Conservation (phyloP, 2,888 invertebrate species). For the Melipona bicolor region DNA sequence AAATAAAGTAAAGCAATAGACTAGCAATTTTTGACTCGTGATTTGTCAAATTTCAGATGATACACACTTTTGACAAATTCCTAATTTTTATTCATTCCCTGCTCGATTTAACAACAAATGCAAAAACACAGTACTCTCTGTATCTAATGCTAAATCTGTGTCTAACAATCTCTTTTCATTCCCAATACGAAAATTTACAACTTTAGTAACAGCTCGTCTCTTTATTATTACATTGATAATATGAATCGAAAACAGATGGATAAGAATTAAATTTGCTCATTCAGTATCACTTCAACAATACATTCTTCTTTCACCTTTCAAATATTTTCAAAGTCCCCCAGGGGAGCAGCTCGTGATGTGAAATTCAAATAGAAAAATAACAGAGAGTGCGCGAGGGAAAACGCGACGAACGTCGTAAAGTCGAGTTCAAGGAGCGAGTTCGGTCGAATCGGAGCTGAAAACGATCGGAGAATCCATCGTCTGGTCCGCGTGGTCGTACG, state of each 20-base stretch:
- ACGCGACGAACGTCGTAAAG: not conserved
- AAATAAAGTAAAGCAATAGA: not conserved
- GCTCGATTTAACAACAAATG: not conserved
- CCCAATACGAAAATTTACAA: not conserved
- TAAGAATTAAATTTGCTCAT: not conserved
- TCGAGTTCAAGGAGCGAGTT: constrained; percentile 16
- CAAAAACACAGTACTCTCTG: no score
- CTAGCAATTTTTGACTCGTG: not conserved
- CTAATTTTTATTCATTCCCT: not conserved
- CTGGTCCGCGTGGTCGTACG: constrained; percentile 8
- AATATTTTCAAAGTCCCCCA: not conserved
- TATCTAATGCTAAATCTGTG: not conserved
- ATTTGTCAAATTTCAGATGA: not conserved
- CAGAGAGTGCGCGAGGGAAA: not conserved
- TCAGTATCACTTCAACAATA: not conserved
- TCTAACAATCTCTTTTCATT: no score
- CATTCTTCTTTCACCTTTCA: not conserved
- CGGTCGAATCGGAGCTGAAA: not conserved
- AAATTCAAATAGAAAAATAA: not conserved
- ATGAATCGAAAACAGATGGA: not conserved
- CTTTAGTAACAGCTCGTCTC: not conserved
- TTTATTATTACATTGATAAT: not conserved
- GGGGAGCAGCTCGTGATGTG: no score
- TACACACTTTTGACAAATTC: no score
- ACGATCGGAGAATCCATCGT: constrained; percentile 6